Evolutionary conservation across 92 coral and sea anemone genomes (phyloP).

Genomic region (Parazoanthus darwini): DNA sequence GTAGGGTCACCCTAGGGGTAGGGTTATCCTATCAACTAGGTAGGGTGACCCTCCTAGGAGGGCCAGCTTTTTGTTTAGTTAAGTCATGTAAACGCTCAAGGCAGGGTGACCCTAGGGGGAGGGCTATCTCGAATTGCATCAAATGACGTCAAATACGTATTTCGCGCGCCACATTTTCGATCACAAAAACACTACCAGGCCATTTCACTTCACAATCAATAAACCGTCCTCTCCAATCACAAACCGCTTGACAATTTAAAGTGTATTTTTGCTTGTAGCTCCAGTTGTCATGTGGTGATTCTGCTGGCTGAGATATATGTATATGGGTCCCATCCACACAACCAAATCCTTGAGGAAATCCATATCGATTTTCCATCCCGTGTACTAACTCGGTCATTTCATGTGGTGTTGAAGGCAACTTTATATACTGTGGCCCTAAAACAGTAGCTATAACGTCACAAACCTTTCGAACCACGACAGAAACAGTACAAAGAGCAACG

Average conservation of each 20-base stretch:
- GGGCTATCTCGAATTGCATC: too few relatives aligned
- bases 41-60: too few relatives aligned
- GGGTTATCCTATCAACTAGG: too few relatives aligned
- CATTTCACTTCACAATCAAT: conserved; percentile 53
- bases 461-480: conserved; percentile 55
- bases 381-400: conserved; percentile 54
- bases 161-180: too few relatives aligned
- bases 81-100: too few relatives aligned
- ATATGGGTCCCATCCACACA: conserved; percentile 67
- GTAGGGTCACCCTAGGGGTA: too few relatives aligned
- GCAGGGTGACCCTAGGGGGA: too few relatives aligned
- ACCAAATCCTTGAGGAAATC: conserved; percentile 60
- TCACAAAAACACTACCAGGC: conserved; percentile 66
- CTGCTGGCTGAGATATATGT: conserved; percentile 49
- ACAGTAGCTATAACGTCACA: conserved; percentile 42
- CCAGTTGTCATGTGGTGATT: conserved; percentile 56
- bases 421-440: conserved; percentile 51
- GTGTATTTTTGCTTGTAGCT: conserved; percentile 60
- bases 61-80: too few relatives aligned
- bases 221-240: conserved; percentile 55
- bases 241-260: conserved; percentile 62
- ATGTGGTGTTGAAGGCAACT: conserved; percentile 52
- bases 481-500: conserved; percentile 57
- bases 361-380: conserved; percentile 49
- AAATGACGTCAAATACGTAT: too few relatives aligned